Evolutionary conservation across 2,113 vertebrate species (phyloP).

Genomic region (Odontophorus gujanensis): DNA sequence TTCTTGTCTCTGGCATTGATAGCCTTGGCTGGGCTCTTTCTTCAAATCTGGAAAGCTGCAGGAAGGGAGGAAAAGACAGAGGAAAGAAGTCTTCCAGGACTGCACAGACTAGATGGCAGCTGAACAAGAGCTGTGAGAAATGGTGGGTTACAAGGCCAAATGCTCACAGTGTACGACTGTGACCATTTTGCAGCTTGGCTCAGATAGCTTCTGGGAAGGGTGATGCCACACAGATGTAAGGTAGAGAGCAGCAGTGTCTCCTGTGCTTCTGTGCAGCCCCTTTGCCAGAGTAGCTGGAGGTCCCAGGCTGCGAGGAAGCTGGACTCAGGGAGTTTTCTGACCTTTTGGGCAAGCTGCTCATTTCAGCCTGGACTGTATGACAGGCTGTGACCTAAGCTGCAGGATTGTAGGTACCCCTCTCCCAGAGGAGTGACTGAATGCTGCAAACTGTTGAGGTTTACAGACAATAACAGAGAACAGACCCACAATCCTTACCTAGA

Average conservation of each 20-base stretch:
- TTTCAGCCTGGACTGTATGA: rapidly evolving
- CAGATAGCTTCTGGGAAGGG: rapidly evolving
- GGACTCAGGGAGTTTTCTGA: background rate
- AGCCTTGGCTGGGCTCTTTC: background rate
- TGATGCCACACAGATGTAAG: rapidly evolving
- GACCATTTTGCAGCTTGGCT: background rate
- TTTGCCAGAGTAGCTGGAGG: background rate
- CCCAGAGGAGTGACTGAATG: background rate
- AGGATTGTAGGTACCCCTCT: background rate
- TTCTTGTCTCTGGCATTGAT: background rate
- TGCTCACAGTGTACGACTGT: rapidly evolving
- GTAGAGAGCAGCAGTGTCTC: background rate
- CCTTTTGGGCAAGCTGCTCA: background rate
- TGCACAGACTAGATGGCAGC: background rate
- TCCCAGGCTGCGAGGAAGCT: background rate
- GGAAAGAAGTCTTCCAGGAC: background rate
- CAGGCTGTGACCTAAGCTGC: background rate
- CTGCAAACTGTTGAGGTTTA: background rate
- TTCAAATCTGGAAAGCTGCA: background rate
- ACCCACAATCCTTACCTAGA: background rate
- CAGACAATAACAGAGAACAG: background rate
- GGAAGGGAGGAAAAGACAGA: background rate
- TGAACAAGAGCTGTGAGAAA: background rate
- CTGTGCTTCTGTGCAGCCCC: background rate
- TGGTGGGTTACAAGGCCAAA: background rate